These are phyloP conservation scores for Noctilio leporinus DNA, from an alignment of 2,113 vertebrate species.

Conservation along the genomic window DNA sequence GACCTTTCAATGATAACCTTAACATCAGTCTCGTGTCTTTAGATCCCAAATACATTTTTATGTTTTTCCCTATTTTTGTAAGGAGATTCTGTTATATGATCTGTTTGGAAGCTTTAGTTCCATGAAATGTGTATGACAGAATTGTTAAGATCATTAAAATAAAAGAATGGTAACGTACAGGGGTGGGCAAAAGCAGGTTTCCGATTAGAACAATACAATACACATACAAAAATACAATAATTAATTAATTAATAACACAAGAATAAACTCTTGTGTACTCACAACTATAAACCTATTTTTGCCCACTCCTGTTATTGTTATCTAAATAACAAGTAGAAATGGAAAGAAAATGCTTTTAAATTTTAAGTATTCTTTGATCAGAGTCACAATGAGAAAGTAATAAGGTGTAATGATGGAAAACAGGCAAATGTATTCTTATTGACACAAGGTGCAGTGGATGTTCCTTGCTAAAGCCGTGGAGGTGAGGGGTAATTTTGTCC, in stretches of 20 bases:
- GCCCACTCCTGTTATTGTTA: not conserved
- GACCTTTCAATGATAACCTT: slow-evolving; percentile 47
- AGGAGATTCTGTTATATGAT: slow-evolving; percentile 1
- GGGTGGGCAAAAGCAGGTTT: not conserved
- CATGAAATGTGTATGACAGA: not conserved
- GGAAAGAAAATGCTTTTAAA: not conserved
- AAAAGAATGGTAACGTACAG: not conserved
- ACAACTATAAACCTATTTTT: not conserved
- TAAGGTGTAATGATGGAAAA: not conserved
- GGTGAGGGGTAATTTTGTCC: not conserved
- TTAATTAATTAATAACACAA: not conserved
- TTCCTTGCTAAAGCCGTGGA: not conserved
- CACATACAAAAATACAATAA: not conserved
- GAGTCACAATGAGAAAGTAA: slow-evolving; percentile 25
- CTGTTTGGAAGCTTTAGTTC: not conserved
- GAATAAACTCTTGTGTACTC: not conserved
- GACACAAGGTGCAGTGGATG: not conserved
- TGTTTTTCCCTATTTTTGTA: not conserved
- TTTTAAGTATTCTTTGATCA: slow-evolving; percentile 34
- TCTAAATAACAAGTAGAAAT: slow-evolving; percentile 11
- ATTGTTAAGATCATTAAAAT: slow-evolving; percentile 43
- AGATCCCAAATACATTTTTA: slow-evolving; percentile 3
- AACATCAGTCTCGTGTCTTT: slow-evolving; percentile 35
- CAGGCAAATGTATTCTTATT: not conserved
- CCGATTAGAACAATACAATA: not conserved